These are phyloP conservation scores for Tetramorium simillimum DNA, from an alignment of 1,140 invertebrate species.

Conservation along the genomic window DNA sequence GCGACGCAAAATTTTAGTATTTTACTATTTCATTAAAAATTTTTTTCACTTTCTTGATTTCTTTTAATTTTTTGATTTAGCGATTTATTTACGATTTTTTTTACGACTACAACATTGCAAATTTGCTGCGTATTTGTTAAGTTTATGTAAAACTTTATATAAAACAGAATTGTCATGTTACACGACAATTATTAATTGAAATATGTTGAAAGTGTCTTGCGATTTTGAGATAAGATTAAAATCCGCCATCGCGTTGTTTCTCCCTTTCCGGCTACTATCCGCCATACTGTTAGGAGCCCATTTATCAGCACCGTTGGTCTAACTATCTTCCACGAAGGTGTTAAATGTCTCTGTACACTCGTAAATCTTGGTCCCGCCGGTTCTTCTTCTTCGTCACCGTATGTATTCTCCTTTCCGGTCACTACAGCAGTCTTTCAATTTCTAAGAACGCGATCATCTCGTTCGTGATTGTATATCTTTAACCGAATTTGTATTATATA, in stretches of 20 bases:
- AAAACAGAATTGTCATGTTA: neutral
- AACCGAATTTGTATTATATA: neutral
- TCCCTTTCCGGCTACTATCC: slow-evolving; percentile 67
- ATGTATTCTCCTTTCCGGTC: slow-evolving; percentile 58
- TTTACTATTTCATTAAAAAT: neutral
- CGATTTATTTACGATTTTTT: neutral
- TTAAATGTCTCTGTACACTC: slow-evolving; percentile 80
- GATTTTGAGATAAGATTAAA: slow-evolving; percentile 36
- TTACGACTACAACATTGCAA: neutral
- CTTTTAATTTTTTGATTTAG: neutral
- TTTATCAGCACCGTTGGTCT: slow-evolving; percentile 79
- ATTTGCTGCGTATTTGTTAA: neutral
- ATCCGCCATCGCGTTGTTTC: slow-evolving; percentile 71
- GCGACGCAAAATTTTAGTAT: neutral
- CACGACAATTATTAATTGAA: neutral
- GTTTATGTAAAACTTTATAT: neutral
- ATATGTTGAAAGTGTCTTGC: neutral
- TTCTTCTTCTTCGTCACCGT: slow-evolving; percentile 68
- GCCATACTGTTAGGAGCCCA: slow-evolving; percentile 79
- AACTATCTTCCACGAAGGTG: slow-evolving; percentile 78
- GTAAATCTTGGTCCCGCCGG: slow-evolving; percentile 79
- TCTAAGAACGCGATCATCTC: slow-evolving; percentile 51
- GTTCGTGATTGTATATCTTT: neutral
- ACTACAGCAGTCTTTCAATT: slow-evolving; percentile 53
- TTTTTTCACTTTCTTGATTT: neutral